Percentiles rank a stretch among this genome's conserved stretches.
Conservation (phyloP, 2,113 vertebrate species). For the Vicugna pacos region DNA sequence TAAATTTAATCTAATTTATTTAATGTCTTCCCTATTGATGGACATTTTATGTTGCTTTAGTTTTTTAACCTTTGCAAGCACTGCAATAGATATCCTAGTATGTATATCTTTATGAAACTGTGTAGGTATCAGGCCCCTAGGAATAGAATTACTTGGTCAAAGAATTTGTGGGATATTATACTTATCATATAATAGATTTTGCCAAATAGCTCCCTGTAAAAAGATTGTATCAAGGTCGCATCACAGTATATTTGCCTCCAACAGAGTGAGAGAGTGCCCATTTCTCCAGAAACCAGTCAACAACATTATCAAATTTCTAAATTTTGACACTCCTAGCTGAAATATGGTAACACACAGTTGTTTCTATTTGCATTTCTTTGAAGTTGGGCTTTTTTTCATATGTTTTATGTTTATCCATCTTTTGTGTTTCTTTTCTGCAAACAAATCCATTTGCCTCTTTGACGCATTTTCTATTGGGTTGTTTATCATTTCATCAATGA, state of each 20-base stretch:
- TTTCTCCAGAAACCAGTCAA: conserved; percentile 41
- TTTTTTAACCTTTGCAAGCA: conserved; percentile 18
- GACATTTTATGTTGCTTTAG: background rate
- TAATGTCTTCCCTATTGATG: background rate
- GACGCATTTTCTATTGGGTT: conserved; percentile 18
- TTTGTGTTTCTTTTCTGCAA: conserved; percentile 38
- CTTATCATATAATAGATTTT: conserved; percentile 61
- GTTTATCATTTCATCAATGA: conserved; percentile 34
- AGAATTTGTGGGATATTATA: conserved; percentile 2
- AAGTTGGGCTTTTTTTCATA: conserved; percentile 13
- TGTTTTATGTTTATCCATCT: background rate
- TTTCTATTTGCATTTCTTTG: conserved; percentile 58
- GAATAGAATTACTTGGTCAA: conserved; percentile 13
- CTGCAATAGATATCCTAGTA: conserved; percentile 7
- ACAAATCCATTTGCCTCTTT: conserved; percentile 51
- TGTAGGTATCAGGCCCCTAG: background rate
- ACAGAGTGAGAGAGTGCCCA: background rate
- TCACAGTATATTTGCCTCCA: conserved; percentile 1
- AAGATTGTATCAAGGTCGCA: background rate
- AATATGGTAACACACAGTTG: background rate
- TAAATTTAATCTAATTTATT: conserved; percentile 11
- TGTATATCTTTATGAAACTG: background rate
- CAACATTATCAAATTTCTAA: conserved; percentile 53
- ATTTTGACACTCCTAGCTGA: conserved; percentile 46
- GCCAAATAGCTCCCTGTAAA: background rate